Conservation (phyloP, 1,140 invertebrate species). For the Venturia canescens region DNA sequence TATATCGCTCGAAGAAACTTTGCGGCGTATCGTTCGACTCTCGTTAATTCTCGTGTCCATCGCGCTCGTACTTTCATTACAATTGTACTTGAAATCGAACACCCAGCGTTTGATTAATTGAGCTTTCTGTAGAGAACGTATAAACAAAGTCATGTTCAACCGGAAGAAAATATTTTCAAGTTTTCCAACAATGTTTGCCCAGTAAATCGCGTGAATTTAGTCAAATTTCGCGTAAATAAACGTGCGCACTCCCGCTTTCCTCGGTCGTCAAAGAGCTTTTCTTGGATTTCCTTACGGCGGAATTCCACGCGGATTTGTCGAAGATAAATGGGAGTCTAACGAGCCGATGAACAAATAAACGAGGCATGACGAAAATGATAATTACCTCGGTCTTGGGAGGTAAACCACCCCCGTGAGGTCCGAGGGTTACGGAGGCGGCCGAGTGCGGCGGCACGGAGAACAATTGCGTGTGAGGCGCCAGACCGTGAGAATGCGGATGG, state of each 20-base stretch:
- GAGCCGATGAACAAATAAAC: neutral
- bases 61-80: neutral
- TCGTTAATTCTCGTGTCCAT: neutral
- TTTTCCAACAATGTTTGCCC: too few relatives aligned
- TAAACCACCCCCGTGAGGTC: conserved; percentile 68
- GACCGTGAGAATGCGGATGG: conserved; percentile 71
- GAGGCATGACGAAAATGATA: conserved; percentile 17
- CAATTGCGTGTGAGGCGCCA: conserved; percentile 69
- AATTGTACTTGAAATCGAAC: conserved; percentile 7
- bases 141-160: too few relatives aligned
- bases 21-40: neutral
- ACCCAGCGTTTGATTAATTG: neutral
- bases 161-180: too few relatives aligned
- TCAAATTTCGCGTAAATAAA: too few relatives aligned
- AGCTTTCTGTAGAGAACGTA: conserved; percentile 3
- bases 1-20: neutral
- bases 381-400: conserved; percentile 74
- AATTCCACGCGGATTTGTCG: neutral
- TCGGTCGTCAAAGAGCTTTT: neutral
- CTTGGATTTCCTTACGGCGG: too few relatives aligned
- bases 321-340: neutral
- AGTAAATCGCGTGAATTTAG: too few relatives aligned
- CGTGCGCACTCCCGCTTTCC: too few relatives aligned
- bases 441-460: conserved; percentile 73
- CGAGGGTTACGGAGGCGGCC: conserved; percentile 66